These are phyloP conservation scores for Eulithis testata DNA, from an alignment of 2,888 invertebrate species.

Conservation along the genomic window DNA sequence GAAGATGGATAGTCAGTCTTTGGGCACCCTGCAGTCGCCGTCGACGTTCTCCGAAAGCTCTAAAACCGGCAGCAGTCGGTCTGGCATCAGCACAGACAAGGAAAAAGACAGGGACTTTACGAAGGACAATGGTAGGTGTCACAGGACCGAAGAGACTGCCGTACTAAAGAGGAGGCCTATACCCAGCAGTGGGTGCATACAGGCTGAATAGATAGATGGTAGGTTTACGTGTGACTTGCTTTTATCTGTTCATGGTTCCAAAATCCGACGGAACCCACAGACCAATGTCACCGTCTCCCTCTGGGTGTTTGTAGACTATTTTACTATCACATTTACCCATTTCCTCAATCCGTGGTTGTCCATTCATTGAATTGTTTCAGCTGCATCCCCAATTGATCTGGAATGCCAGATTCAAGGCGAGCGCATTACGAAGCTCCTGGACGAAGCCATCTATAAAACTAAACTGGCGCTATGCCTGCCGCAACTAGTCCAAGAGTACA, in stretches of 20 bases:
- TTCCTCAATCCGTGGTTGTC: no score
- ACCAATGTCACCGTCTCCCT: no score
- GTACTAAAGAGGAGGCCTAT: no score
- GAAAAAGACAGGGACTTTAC: constrained; percentile 62
- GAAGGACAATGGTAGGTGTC: constrained; percentile 70
- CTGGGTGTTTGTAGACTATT: no score
- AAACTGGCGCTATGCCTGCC: constrained; percentile 72
- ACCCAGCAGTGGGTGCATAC: no score
- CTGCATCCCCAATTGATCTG: constrained; percentile 38
- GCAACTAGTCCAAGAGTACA: constrained; percentile 67
- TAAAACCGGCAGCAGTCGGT: constrained; percentile 60
- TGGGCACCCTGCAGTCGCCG: constrained; percentile 61
- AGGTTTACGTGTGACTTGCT: neutral
- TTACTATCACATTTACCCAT: no score
- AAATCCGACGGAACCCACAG: no score
- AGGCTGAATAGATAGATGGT: no score
- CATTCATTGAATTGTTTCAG: constrained; percentile 19
- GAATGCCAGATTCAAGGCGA: constrained; percentile 72
- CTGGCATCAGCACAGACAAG: constrained; percentile 47
- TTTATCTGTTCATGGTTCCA: no score
- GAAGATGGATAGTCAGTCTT: constrained; percentile 39
- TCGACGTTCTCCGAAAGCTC: constrained; percentile 65
- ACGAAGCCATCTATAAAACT: constrained; percentile 73
- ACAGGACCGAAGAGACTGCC: no score
- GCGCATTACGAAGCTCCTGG: constrained; percentile 80